phyloP scores from a whole-genome alignment of 1,140 invertebrate genomes.

The Bilobella aurantiaca region DNA sequence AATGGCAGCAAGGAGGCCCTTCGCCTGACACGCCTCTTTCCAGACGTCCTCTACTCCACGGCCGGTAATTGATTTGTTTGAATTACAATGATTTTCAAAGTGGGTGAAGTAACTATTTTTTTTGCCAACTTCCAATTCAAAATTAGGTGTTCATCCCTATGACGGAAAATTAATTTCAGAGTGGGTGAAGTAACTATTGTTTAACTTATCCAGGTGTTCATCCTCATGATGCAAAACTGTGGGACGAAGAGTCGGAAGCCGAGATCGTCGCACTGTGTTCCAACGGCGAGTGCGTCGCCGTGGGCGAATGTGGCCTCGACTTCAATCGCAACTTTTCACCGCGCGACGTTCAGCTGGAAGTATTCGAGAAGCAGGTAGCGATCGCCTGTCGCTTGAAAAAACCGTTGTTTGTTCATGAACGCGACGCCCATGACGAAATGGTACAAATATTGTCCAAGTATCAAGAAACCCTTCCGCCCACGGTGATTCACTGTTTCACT shows the following conservation, averaged over 20 bases:
- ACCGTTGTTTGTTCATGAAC: constrained; percentile 82
- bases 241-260: constrained; percentile 56
- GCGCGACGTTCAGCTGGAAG: constrained; percentile 68
- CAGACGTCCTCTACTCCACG: constrained; percentile 80
- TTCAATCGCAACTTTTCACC: constrained; percentile 90
- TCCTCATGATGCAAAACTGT: constrained; percentile 90
- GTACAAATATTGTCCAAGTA: constrained; percentile 46
- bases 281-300: constrained; percentile 81
- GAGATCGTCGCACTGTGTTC: constrained; percentile 56
- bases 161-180: constrained; percentile 9
- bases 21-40: constrained; percentile 73
- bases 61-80: constrained; percentile 52
- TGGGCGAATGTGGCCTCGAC: constrained; percentile 88
- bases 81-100: constrained; percentile 1
- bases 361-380: constrained; percentile 80
- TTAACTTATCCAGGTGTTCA: constrained; percentile 59
- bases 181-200: neutral
- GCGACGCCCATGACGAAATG: constrained; percentile 76
- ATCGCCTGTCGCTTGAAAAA: constrained; percentile 76
- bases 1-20: constrained; percentile 81
- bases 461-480: constrained; percentile 56
- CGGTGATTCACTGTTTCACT: constrained; percentile 86
- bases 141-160: constrained; percentile 12
- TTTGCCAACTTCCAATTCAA: too few species aligned
- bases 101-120: neutral